A percentile compares a stretch with the other conserved stretches of the same genome.
These are phyloP conservation scores for honey bee (Apis mellifera) DNA, from an alignment of 1,140 invertebrate species.

Conservation along the genomic window Amel_HAv3.1 CM009936.2:13566501-13567000, in stretches of 20 bases:
- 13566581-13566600: constrained; percentile 76
- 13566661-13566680: constrained; percentile 77
- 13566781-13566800: not conserved
- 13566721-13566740: constrained; percentile 6
- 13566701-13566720: constrained; percentile 63
- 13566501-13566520: constrained; percentile 78
- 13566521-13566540: constrained; percentile 67
- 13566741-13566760: constrained; percentile 65
- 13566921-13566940: too few species aligned
- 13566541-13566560: constrained; percentile 71
- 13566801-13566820: not conserved
- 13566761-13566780: constrained; percentile 59
- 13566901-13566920: too few species aligned
- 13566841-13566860: too few species aligned
- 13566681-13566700: constrained; percentile 78
- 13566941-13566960: too few species aligned
- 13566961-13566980: too few species aligned
- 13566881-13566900: too few species aligned
- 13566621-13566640: constrained; percentile 44
- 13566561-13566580: constrained; percentile 73
- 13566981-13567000: too few species aligned
- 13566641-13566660: constrained; percentile 73
- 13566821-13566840: too few species aligned
- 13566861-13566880: too few species aligned
- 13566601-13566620: constrained; percentile 66